phyloP scores from a whole-genome alignment of 2,888 invertebrate genomes.

The Entomobrya proxima region DNA sequence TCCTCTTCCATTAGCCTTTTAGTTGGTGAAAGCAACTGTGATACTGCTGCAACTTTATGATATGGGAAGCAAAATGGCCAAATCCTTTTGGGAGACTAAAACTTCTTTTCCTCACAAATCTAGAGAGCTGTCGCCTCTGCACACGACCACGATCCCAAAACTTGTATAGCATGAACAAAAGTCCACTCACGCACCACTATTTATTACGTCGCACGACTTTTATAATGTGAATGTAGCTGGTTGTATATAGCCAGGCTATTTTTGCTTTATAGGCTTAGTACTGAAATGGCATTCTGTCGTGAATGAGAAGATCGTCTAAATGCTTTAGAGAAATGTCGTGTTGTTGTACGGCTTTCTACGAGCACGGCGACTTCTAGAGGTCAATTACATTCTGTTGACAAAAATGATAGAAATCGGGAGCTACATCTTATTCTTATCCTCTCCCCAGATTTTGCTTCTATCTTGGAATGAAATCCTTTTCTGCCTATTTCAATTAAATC shows the following conservation, averaged over 20 bases:
- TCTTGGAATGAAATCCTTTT: background rate
- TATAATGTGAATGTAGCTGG: background rate
- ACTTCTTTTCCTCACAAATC: conserved; percentile 55
- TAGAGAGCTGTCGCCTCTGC: conserved; percentile 40
- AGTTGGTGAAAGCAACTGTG: conserved; percentile 52
- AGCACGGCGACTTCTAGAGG: conserved; percentile 48
- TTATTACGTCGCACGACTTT: background rate
- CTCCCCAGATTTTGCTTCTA: background rate
- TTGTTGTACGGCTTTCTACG: conserved; percentile 3
- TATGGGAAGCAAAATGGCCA: conserved; percentile 56
- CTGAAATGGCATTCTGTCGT: background rate
- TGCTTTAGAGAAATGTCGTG: background rate
- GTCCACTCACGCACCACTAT: conserved; percentile 12
- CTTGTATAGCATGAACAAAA: background rate
- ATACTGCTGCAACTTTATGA: conserved; percentile 59
- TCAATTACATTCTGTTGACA: conserved; percentile 58
- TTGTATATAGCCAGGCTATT: background rate
- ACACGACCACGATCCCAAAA: conserved; percentile 23
- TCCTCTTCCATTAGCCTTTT: conserved; percentile 54
- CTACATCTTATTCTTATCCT: conserved; percentile 7
- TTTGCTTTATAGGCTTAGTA: background rate
- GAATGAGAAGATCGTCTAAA: background rate
- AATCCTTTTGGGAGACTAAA: conserved; percentile 59
- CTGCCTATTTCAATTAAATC: conserved; percentile 49
- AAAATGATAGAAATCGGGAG: conserved; percentile 38